These are phyloP conservation scores for Leptoteleia sp. DNA, from an alignment of 1,140 invertebrate genomes.

Conservation along the genomic window DNA sequence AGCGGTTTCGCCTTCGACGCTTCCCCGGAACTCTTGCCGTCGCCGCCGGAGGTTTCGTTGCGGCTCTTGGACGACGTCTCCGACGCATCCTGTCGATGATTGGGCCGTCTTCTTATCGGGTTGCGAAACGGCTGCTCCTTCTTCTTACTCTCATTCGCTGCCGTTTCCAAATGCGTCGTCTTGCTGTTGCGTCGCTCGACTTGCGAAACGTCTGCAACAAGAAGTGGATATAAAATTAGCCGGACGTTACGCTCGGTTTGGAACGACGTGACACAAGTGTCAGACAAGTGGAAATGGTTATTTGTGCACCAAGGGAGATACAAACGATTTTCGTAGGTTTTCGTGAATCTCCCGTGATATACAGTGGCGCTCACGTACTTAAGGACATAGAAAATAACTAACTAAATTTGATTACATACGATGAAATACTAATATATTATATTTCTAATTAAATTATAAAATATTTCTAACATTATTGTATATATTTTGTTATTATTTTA, in stretches of 20 bases:
- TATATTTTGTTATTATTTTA: too few relatives aligned
- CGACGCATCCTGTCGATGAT: constrained; percentile 29
- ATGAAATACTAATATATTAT: too few relatives aligned
- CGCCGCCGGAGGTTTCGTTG: constrained; percentile 27
- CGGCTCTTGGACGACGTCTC: constrained; percentile 31
- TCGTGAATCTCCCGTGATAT: too few relatives aligned
- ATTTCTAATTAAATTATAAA: too few relatives aligned
- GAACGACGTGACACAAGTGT: too few relatives aligned
- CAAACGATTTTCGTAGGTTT: too few relatives aligned
- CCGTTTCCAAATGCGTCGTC: constrained; percentile 34
- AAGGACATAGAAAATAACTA: too few relatives aligned
- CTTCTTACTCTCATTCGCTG: constrained; percentile 42
- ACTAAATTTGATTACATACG: too few relatives aligned
- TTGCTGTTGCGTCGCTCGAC: constrained; percentile 36
- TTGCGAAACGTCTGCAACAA: constrained; percentile 53
- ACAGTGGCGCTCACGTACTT: too few relatives aligned
- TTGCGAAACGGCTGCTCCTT: constrained; percentile 43
- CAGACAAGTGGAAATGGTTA: constrained; percentile 6
- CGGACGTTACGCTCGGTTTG: neutral
- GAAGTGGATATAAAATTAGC: too few relatives aligned
- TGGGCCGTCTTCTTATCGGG: constrained; percentile 37
- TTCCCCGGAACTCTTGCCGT: constrained; percentile 24
- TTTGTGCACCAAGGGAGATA: too few relatives aligned
- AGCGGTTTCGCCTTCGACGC: neutral
- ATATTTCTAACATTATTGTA: too few relatives aligned